Evolutionary conservation across 2,888 invertebrate species (phyloP), one percentile per base, ranked within the genome.

Genomic region (Physocephala rufipes): DNA sequence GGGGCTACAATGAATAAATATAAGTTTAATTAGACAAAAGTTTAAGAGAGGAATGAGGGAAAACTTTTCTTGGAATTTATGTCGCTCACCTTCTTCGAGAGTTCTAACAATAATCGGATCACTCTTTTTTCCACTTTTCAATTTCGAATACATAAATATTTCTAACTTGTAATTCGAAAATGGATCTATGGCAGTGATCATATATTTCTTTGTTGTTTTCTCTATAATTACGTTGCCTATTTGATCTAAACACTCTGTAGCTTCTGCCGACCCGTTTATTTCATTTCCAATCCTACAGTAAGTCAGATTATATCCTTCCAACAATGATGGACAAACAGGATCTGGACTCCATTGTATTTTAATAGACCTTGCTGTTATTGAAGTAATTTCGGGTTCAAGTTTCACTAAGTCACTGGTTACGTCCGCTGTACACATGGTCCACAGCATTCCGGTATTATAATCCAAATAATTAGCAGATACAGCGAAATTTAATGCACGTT

Each of bases 391-490:
- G 0, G 78, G 79, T 28, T 78, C 76, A 67, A 80, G 71, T 77
- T 80, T 79, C 1, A 74, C 75, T 24, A 80, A 71, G 21, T 79
- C 79, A 45, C 73, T 76, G 7, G 71, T 72, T 13, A 71, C 70
- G 71, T 78, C 78, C 4, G 80, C 82, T 1, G 80, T 78, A 64
- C 95, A 95, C 63, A 90, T 89, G 12, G 93, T 92, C 94, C 94
- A 95, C 12, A 90, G 88, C 92, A 95, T 93, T 1, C 94, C 94
- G 82, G 93, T 93, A 74, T 92, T 93, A 73, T 88, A 88, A 19
- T 84, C 85, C 0, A 87, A 86, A 47, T 89, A 90, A 80, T 94
- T 94, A 1, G 92, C 92, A 2, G 94, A 90, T 76, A 95, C 92
- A 1, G 94, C 94, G 86, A 94, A 94, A 74, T 81, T 81, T 7